Conservation (phyloP, 2,113 vertebrate species). For the Ctenodactylus gundi region DNA sequence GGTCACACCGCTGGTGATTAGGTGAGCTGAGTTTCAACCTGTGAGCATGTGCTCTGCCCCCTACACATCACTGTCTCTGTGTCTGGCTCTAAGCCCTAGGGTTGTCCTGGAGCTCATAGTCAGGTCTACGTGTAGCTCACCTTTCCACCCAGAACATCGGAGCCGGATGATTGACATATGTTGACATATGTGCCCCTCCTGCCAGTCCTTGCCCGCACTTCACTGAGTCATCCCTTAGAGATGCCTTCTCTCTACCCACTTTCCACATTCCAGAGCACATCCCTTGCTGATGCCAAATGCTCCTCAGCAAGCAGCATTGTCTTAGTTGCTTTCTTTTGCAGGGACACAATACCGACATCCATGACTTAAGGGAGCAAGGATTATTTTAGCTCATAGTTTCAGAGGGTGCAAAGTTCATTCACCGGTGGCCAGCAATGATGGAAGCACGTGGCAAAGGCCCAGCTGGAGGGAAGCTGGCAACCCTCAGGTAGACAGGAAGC, state of each 20-base stretch:
- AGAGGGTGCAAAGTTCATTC: no score
- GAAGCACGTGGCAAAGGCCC: no score
- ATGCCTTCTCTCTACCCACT: background rate
- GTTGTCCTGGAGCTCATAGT: background rate
- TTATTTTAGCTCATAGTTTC: no score
- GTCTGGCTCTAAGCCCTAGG: background rate
- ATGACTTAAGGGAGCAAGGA: no score
- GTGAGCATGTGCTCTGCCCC: background rate
- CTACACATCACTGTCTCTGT: background rate
- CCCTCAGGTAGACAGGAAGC: no score
- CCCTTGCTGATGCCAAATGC: background rate
- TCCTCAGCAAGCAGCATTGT: background rate
- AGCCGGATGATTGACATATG: rapidly evolving
- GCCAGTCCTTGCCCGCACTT: background rate
- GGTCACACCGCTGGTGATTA: background rate
- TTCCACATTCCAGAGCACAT: background rate
- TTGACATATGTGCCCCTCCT: no score
- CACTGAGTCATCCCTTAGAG: background rate
- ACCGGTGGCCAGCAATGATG: no score
- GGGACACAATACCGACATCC: no score
- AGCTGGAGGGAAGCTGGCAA: no score
- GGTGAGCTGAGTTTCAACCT: background rate
- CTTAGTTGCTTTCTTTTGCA: no score
- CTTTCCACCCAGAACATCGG: background rate
- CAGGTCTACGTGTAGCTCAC: background rate